A percentile compares a stretch with the other conserved stretches of the same genome.
phyloP scores from a whole-genome alignment of 1,140 invertebrate genomes.

The Potamilus streckersoni region DNA sequence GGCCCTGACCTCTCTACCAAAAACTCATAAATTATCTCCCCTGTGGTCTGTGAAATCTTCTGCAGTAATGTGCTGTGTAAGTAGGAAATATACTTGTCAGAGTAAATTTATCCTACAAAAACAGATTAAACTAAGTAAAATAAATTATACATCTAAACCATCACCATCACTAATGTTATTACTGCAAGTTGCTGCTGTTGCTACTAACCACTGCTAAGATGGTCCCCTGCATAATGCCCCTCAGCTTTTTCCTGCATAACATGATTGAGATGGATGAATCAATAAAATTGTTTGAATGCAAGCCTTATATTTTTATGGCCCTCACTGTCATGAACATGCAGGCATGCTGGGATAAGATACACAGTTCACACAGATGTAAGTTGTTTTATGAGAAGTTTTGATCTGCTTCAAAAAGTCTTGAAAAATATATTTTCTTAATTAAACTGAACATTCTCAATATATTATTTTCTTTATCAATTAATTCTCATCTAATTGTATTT shows the following conservation, averaged over 20 bases:
- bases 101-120: neutral
- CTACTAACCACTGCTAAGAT: too few species aligned
- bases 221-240: neutral
- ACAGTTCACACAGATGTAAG: too few species aligned
- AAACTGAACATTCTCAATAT: too few species aligned
- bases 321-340: too few species aligned
- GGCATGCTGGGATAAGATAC: too few species aligned
- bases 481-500: too few species aligned
- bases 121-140: neutral
- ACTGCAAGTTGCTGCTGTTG: neutral
- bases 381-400: too few species aligned
- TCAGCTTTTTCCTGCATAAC: neutral
- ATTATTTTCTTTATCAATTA: too few species aligned
- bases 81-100: neutral
- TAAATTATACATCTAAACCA: neutral
- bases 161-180: neutral
- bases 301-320: too few species aligned
- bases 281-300: too few species aligned
- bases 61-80: constrained; percentile 42
- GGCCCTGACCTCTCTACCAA: constrained; percentile 29
- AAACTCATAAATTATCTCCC: constrained; percentile 43
- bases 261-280: neutral
- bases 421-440: too few species aligned
- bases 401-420: too few species aligned
- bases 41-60: constrained; percentile 33